Conservation (phyloP, 2,888 invertebrate species). For the Dynastes tityus region DNA sequence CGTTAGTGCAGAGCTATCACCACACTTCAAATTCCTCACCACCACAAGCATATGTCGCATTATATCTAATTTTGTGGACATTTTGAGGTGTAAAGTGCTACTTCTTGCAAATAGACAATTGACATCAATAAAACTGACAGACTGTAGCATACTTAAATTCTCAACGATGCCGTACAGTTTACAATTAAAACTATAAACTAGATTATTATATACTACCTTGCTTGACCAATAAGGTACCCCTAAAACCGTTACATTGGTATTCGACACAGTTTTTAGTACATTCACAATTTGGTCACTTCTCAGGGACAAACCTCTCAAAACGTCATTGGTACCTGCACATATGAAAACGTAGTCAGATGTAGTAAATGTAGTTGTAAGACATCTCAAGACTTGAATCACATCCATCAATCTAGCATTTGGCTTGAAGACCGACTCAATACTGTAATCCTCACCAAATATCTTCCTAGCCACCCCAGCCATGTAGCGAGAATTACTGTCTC, state of each 20-base stretch:
- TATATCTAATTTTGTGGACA: background rate
- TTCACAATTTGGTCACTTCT: background rate
- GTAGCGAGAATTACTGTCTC: too few species aligned
- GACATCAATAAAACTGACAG: background rate
- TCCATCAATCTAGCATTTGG: too few species aligned
- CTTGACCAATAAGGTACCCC: background rate
- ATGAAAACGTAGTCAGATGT: background rate
- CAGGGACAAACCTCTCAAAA: background rate
- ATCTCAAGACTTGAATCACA: too few species aligned
- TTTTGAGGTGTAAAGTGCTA: background rate
- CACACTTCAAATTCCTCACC: background rate
- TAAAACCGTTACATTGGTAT: background rate
- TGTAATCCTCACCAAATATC: too few species aligned
- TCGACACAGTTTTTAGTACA: background rate
- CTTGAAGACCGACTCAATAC: too few species aligned
- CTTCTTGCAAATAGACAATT: background rate
- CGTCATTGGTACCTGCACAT: background rate
- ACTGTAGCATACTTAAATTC: background rate
- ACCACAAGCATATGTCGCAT: background rate
- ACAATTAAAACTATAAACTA: slow-evolving; percentile 3
- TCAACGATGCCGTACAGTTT: background rate
- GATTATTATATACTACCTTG: background rate
- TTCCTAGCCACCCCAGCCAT: too few species aligned
- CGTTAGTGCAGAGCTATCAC: background rate
- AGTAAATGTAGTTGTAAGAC: background rate